Percentiles rank a stretch among this genome's conserved stretches.
phyloP scores from a whole-genome alignment of 92 coral and sea anemone genomes.

The Porites rus region DNA sequence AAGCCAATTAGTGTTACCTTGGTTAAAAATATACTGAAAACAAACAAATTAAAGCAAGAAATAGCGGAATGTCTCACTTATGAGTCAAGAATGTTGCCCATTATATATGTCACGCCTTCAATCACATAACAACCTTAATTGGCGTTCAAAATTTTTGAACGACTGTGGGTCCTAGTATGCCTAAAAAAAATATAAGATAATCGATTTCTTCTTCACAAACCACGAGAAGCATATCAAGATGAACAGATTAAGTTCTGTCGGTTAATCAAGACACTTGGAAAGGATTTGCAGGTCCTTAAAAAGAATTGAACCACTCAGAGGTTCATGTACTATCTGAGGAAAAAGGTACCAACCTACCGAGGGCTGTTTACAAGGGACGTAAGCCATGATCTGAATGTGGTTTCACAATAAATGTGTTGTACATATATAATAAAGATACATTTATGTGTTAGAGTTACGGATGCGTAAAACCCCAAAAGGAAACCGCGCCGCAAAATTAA shows the following conservation, averaged over 20 bases:
- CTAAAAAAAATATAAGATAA: no score
- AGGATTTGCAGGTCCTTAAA: no score
- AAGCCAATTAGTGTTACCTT: background rate
- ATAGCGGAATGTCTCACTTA: no score
- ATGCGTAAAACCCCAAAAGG: background rate
- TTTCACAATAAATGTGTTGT: background rate
- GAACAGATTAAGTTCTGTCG: no score
- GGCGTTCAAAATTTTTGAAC: no score
- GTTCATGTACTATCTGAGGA: background rate
- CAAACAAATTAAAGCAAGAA: background rate
- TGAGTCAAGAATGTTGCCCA: no score
- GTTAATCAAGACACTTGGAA: no score
- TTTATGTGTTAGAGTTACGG: constrained; percentile 5
- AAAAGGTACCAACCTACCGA: background rate
- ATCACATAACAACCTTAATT: no score
- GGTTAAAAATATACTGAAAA: background rate
- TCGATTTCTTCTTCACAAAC: no score
- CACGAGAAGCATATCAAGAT: no score
- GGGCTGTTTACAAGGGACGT: background rate
- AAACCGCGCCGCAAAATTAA: constrained; percentile 3
- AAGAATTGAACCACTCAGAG: no score
- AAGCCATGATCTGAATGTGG: background rate
- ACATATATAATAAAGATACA: constrained; percentile 3
- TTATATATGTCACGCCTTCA: background rate
- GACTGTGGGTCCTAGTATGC: no score